Base-by-base conservation (phyloP, 2,113 vertebrate species). In the Rhinichthys klamathensis region DNA sequence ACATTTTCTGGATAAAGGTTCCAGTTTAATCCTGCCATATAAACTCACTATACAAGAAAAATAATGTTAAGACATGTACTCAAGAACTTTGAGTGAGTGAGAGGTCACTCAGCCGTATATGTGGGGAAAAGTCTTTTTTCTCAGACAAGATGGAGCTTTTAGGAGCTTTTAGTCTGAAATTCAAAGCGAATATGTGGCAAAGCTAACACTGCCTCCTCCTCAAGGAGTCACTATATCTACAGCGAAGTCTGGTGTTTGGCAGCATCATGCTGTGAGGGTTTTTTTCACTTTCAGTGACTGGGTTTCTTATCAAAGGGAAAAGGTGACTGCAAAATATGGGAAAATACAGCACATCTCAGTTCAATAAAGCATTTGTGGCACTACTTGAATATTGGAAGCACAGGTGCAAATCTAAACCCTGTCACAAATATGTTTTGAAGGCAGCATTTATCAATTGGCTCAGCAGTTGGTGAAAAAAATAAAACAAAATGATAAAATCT, bases 161-260 rank as follows among this genome's bases (percentile, higher is more conserved):
- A 65, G 60, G 25, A 69, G 78, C 78, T 65, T 44, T 63, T 46
- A 63, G n/a, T 25, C 13, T 41, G 41, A 13, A 54, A 51, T 82
- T 82, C 61, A 81, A 69, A 51, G 79, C 3, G 10, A 51, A 80
- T 30, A 18, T 81, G 58, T 81, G 16, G 63, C 10, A 80, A 80
- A 80, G 38, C 23, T 46, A 46, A 21, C 41, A 30, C 38, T 80
- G 8, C 38, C n/a, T 15, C 21, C 16, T 25, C 10, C n/a, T 80
- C 38, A 65, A 61, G 63, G 25, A 65, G 16, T 10, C 38, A 3
- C 35, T 46, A 27, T 25, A 80, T 44, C 41, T 16, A n/a, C 56
- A 46, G 58, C 10, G 8, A 46, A 30, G 15, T 80, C 13, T 63
- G 35, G 13, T 44, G 35, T 15, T 21, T 63, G 35, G 56, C 60